A percentile compares a stretch with the other conserved stretches of the same genome.
phyloP scores from a whole-genome alignment of 1,140 invertebrate species.

The Hyphantria cunea region DNA sequence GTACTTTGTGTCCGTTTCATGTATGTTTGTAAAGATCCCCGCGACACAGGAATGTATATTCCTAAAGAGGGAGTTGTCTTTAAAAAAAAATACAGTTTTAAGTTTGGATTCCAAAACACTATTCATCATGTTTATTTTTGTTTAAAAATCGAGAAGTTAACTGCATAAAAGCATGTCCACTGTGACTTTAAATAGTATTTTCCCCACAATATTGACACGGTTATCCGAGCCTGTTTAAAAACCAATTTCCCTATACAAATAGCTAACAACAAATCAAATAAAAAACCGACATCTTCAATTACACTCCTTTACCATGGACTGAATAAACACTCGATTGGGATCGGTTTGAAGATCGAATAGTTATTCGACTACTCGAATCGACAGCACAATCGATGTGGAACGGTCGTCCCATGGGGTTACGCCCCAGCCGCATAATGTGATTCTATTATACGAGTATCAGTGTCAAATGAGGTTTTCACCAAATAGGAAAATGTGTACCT shows the following conservation, averaged over 20 bases:
- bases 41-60: too few relatives aligned
- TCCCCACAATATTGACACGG: constrained; percentile 24
- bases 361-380: constrained; percentile 35
- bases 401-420: constrained; percentile 19
- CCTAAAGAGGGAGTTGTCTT: too few relatives aligned
- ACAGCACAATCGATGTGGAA: constrained; percentile 31
- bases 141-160: too few relatives aligned
- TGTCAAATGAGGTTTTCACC: constrained; percentile 17
- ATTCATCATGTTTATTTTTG: too few relatives aligned
- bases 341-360: constrained; percentile 29
- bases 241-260: constrained; percentile 41
- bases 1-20: too few relatives aligned
- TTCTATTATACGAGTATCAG: constrained; percentile 28
- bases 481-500: constrained; percentile 14
- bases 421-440: constrained; percentile 33
- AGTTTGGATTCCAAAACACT: too few relatives aligned
- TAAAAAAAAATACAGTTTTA: too few relatives aligned
- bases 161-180: too few relatives aligned
- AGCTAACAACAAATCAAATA: constrained; percentile 44
- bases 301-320: constrained; percentile 41
- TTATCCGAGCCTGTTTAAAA: constrained; percentile 39
- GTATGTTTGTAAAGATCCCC: too few relatives aligned
- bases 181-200: not conserved
- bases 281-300: constrained; percentile 41
- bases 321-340: constrained; percentile 40